Evolutionary conservation across 2,888 invertebrate species (phyloP), one percentile per base, ranked within the genome.

Genomic region (Alitta virens): DNA sequence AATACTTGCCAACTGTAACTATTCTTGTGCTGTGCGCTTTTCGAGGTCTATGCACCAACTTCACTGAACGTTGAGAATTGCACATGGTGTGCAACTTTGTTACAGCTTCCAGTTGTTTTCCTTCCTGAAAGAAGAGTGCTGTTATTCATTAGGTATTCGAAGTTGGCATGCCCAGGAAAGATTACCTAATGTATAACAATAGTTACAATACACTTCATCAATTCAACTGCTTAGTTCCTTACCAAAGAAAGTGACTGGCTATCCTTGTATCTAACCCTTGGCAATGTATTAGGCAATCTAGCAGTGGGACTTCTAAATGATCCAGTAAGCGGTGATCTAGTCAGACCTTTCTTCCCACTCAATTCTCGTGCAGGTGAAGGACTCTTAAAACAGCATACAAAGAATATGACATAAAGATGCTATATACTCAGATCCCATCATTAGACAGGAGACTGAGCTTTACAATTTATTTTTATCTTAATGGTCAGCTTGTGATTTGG

Each of bases 21-120:
- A 21, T 46, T 16, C 21, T 46, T 7, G 21, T 46, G n/a, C 46
- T 21, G n/a, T n/a, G 18, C 3, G 46, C 46, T 21, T 46, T 46
- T 16, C 46, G 5, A 5, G 46, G 46, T 51, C 51, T 59, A 38
- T 51, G 27, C 9, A 59, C 33, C 16, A 59, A 26, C 40, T 59
- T 59, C 14, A 52, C 59, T 1, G 59, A 38, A 14, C 59, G 33
- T 51, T 59, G 59, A 1, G 59, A 59, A 51, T 59, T 59, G 33
- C 59, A 59, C 59, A 59, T 18, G 5, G 59, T 59, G 59, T 59
- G 59, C 18, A 59, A 38, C 40, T 59, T 46, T 1, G 59, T 59
- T 21, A 59, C 59, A 2, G 59, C 59, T n/a, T 59, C 59, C 33
- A 59, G 24, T 33, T 59, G 50, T 21, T 57, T 57, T 18, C 49